Percentiles rank a stretch among this genome's conserved stretches.
phyloP scores from a whole-genome alignment of 2,888 invertebrate species.

The Synergus laeviventris region DNA sequence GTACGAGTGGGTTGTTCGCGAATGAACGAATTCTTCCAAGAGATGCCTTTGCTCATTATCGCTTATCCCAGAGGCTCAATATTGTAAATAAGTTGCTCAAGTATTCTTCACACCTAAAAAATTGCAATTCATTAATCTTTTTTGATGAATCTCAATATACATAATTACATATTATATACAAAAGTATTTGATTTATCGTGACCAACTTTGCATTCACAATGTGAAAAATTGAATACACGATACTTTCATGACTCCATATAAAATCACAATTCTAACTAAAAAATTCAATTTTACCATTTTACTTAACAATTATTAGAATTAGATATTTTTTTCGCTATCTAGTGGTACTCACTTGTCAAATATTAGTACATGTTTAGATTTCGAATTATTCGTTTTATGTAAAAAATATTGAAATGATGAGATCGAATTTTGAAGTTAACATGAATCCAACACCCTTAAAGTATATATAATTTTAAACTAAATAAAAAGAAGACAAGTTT shows the following conservation, averaged over 20 bases:
- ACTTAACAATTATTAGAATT: too few relatives aligned
- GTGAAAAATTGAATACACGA: not conserved
- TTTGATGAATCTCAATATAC: not conserved
- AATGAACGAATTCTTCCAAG: constrained; percentile 57
- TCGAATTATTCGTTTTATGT: too few relatives aligned
- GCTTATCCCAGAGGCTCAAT: constrained; percentile 6
- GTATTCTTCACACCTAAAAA: not conserved
- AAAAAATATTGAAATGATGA: too few relatives aligned
- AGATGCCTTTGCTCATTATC: constrained; percentile 45
- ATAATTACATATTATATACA: too few relatives aligned
- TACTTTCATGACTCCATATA: not conserved
- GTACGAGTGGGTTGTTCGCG: constrained; percentile 57
- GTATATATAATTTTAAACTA: too few relatives aligned
- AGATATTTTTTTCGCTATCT: too few relatives aligned
- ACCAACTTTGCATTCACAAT: not conserved
- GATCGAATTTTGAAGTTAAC: too few relatives aligned
- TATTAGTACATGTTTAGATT: too few relatives aligned
- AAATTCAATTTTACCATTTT: too few relatives aligned
- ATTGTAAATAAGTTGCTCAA: not conserved
- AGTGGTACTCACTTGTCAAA: too few relatives aligned
- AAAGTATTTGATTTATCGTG: not conserved
- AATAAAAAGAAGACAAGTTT: not conserved
- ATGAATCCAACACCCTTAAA: too few relatives aligned
- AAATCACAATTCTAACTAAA: too few relatives aligned
- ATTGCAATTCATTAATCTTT: not conserved